These are phyloP conservation scores for Sebastes reedi DNA, from an alignment of 2,797 vertebrate species.

Conservation along the genomic window DNA sequence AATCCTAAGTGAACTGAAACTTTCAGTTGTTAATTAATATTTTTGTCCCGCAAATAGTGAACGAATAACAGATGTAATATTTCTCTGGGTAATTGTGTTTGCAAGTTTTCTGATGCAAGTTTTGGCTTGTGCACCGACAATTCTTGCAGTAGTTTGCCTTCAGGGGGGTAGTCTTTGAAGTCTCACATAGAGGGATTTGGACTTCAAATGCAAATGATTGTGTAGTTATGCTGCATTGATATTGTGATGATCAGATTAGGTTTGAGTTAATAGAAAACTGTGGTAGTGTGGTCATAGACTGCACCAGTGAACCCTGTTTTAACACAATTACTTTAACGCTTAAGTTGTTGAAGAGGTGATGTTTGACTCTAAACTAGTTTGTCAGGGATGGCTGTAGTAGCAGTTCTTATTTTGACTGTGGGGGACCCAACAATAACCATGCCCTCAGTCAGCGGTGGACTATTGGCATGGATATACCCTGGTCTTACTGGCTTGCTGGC, in stretches of 20 bases:
- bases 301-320: not conserved
- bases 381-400: not conserved
- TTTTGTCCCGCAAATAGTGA: not conserved
- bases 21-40: not conserved
- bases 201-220: not conserved
- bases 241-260: not conserved
- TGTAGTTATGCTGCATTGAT: not conserved
- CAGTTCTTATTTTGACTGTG: conserved; percentile 4
- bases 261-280: not conserved
- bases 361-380: conserved; percentile 5
- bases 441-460: not conserved
- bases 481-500: conserved; percentile 22
- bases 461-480: conserved; percentile 22
- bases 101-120: conserved; percentile 28
- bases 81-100: not conserved
- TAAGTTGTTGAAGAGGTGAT: not conserved
- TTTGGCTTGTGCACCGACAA: conserved; percentile 29
- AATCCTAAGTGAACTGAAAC: not conserved
- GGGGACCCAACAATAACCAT: not conserved
- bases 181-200: not conserved
- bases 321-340: not conserved
- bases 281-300: not conserved
- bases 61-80: not conserved
- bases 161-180: conserved; percentile 22
- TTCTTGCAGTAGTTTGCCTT: conserved; percentile 30